A percentile compares a stretch with the other conserved stretches of the same genome.
phyloP scores from a whole-genome alignment of 2,797 vertebrate species.

The Craterocephalus amniculus region DNA sequence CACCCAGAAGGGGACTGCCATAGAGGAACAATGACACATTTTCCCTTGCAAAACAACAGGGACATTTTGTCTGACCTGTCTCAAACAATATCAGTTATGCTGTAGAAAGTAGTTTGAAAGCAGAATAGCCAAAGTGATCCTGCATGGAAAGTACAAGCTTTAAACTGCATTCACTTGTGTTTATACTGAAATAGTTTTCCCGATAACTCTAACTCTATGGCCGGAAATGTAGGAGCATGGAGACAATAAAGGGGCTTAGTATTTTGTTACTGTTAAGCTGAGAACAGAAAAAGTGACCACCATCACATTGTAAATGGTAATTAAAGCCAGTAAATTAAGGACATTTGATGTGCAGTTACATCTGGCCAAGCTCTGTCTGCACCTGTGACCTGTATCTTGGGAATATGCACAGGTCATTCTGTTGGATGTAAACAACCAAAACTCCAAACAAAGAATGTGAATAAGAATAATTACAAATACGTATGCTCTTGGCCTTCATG shows the following conservation, averaged over 20 bases:
- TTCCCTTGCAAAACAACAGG: slow-evolving; percentile 80
- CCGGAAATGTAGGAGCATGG: not conserved
- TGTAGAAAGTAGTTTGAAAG: slow-evolving; percentile 47
- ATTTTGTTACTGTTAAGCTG: not conserved
- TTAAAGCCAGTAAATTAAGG: not conserved
- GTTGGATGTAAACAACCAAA: not conserved
- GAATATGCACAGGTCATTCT: not conserved
- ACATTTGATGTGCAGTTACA: not conserved
- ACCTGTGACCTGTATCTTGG: not conserved
- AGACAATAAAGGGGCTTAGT: not conserved
- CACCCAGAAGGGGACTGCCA: slow-evolving; percentile 85
- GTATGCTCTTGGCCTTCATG: not conserved
- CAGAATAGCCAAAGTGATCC: slow-evolving; percentile 34
- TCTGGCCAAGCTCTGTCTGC: not conserved
- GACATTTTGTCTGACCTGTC: slow-evolving; percentile 82
- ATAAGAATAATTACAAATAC: not conserved
- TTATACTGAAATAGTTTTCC: slow-evolving; percentile 17
- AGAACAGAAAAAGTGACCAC: not conserved
- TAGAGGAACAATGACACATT: slow-evolving; percentile 80
- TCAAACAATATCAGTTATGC: slow-evolving; percentile 76
- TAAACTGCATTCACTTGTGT: slow-evolving; percentile 12
- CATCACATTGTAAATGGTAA: not conserved
- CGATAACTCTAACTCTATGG: not conserved
- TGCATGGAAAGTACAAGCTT: slow-evolving; percentile 20
- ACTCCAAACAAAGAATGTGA: not conserved